Evolutionary conservation across 2,888 invertebrate genomes (phyloP).

Genomic region (Lamproptera curius): DNA sequence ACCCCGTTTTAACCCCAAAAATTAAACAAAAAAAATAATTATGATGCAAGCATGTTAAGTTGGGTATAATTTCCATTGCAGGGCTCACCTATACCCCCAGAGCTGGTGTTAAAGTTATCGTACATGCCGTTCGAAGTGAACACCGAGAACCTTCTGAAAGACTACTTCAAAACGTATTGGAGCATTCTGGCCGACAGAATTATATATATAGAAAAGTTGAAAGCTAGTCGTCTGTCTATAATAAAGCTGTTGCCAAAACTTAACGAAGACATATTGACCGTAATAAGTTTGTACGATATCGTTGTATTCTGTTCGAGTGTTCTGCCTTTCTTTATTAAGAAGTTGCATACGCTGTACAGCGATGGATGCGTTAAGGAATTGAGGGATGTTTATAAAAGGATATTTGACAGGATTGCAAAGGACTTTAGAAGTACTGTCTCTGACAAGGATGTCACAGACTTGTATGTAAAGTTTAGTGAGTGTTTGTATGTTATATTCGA

Average conservation of each 20-base stretch:
- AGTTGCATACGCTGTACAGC: constrained; percentile 47
- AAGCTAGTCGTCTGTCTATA: constrained; percentile 37
- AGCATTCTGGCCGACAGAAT: constrained; percentile 55
- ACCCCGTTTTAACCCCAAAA: no score
- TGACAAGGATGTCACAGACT: constrained; percentile 37
- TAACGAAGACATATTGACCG: constrained; percentile 45
- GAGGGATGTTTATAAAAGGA: constrained; percentile 35
- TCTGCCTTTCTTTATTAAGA: constrained; percentile 50
- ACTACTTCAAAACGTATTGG: constrained; percentile 63
- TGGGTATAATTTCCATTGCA: constrained; percentile 34
- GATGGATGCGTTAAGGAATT: constrained; percentile 37
- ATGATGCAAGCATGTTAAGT: background rate
- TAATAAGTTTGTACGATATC: constrained; percentile 48
- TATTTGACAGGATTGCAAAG: constrained; percentile 45
- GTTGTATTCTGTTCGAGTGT: constrained; percentile 46
- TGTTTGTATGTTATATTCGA: constrained; percentile 53
- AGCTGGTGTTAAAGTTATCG: constrained; percentile 56
- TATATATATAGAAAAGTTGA: constrained; percentile 50
- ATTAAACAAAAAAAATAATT: background rate
- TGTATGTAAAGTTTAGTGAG: constrained; percentile 55
- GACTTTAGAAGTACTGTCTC: constrained; percentile 35
- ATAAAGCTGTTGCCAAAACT: constrained; percentile 52
- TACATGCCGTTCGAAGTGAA: constrained; percentile 58
- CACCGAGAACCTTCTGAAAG: constrained; percentile 38
- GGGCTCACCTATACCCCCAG: constrained; percentile 45